These are phyloP conservation scores for Endomychus coccineus DNA, from an alignment of 2,888 invertebrate species.

Conservation along the genomic window DNA sequence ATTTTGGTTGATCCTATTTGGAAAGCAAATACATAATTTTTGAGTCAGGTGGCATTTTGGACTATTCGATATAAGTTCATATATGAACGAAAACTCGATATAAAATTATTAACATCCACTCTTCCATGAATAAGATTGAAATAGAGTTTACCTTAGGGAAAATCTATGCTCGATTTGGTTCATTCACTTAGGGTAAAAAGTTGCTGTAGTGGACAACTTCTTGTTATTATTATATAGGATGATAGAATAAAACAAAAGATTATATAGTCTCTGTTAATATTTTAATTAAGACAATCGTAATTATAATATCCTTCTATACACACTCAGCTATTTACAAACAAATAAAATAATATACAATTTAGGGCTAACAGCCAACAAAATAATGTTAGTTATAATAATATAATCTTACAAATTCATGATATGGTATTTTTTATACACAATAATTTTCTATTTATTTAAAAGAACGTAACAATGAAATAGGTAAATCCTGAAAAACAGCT, in stretches of 20 bases:
- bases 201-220: neutral
- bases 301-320: conserved; percentile 46
- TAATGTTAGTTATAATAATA: conserved; percentile 35
- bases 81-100: too few species aligned
- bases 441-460: conserved; percentile 36
- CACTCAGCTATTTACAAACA: conserved; percentile 48
- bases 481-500: conserved; percentile 20
- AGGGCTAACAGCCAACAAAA: conserved; percentile 37
- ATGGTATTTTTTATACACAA: conserved; percentile 43
- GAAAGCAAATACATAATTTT: too few species aligned
- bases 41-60: too few species aligned
- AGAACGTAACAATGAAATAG: conserved; percentile 39
- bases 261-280: conserved; percentile 42
- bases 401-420: conserved; percentile 42
- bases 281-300: conserved; percentile 48
- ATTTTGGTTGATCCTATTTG: too few species aligned
- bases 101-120: too few species aligned
- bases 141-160: neutral
- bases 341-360: conserved; percentile 43
- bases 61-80: too few species aligned
- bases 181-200: neutral
- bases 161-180: neutral
- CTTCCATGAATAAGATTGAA: neutral
- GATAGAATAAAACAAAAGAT: conserved; percentile 17
- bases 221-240: neutral